Base-by-base conservation (phyloP, 2,888 invertebrate species). In the Lacanobia wlatinum region DNA sequence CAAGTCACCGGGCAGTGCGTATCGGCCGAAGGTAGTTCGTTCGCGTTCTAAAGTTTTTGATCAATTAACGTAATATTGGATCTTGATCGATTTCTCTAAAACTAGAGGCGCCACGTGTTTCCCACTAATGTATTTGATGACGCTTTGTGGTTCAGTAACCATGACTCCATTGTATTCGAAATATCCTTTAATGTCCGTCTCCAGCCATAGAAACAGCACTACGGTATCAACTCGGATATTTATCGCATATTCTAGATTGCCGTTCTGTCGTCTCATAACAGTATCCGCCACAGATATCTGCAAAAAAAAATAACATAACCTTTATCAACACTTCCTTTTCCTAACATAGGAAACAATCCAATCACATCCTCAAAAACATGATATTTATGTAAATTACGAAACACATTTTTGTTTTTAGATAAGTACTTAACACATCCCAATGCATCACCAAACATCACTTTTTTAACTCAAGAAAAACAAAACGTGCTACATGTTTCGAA, bases 81-180 rank as follows among this genome's bases (percentile, higher is more conserved):
- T 90, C 2, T 88, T 90, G 10, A 96, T 93, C 12, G 92, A 87
- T 14, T 89, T 85, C 70, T 91, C 77, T 55, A 96, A 82, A 10
- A 88, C 84, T 18, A 82, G 72, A 6, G 89, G 82, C 12, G 87
- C 72, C 23, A 94, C 78, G 5, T 88, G 70, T 18, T 80, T 83
- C 34, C 84, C 79, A 18, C 88, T 90, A 7, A 85, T 66, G 67
- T 90, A 95, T 28, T 75, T 85, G 0, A 91, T 83, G 53, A 78
- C 79, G 0, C 88, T 78, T 16, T 85, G 78, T 1, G 91, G 85
- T 21, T 92, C 88, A 0, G 95, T 94, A 60, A 97, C 87, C 14
- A 97, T 94, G 46, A 98, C 97, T 0, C 98, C 98, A 92, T 98
- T 98, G 83, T 98, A 97, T 1, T 97, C 97, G 91, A 98, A 98